Evolutionary conservation across 2,113 vertebrate species (phyloP).

Genomic region (Hepsetus odoe): DNA sequence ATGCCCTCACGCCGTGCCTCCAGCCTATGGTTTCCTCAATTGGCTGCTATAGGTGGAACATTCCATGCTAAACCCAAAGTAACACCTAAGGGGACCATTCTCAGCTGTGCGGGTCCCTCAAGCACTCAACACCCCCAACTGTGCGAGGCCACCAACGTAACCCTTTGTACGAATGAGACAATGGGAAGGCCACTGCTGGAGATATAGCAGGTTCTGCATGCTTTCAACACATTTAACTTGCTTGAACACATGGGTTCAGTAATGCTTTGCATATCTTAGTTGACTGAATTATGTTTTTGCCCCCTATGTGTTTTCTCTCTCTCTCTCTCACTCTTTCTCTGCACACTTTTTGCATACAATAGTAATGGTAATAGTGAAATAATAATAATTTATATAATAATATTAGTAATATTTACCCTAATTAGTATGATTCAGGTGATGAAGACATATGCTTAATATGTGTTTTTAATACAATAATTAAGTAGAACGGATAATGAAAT

Average conservation of each 20-base stretch:
- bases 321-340: background rate
- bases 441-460: no score
- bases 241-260: conserved; percentile 1
- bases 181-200: conserved; percentile 3
- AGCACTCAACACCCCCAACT: conserved; percentile 8
- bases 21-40: conserved; percentile 9
- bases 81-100: conserved; percentile 24
- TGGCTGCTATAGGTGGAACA: conserved; percentile 23
- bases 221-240: conserved; percentile 5
- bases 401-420: no score
- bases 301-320: background rate
- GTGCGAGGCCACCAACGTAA: conserved; percentile 28
- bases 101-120: conserved; percentile 41
- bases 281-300: background rate
- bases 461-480: no score
- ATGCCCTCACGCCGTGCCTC: conserved; percentile 12
- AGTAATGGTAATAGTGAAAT: no score
- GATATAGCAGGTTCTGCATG: background rate
- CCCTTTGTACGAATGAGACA: conserved; percentile 31
- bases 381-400: no score
- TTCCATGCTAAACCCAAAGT: conserved; percentile 24
- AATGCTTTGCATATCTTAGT: background rate
- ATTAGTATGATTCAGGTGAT: no score
- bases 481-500: no score
- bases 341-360: background rate